phyloP scores from a whole-genome alignment of 2,797 vertebrate species.

The Hirundo rustica region DNA sequence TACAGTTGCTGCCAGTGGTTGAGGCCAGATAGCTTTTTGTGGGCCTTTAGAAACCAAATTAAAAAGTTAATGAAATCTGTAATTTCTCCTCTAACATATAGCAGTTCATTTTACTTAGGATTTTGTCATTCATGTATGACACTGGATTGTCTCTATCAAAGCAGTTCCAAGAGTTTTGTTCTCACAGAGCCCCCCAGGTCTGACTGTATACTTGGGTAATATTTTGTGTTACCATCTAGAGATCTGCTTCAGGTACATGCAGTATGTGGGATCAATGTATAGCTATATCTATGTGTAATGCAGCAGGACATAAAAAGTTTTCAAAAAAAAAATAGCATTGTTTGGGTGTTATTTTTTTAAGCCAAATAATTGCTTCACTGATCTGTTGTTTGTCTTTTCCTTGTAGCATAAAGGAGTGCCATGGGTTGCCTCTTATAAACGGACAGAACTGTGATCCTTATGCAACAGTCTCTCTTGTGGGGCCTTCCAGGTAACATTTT shows the following conservation, averaged over 20 bases:
- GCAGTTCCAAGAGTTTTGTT: background rate
- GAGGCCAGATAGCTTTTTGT: background rate
- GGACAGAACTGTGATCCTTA: constrained; percentile 97
- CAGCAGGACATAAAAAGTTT: background rate
- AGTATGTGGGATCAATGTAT: background rate
- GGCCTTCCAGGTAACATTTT: constrained; percentile 89
- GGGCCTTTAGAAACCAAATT: background rate
- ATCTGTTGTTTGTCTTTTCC: background rate
- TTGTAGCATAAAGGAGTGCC: constrained; percentile 92
- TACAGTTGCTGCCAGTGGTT: background rate
- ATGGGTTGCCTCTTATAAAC: constrained; percentile 92
- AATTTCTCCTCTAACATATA: background rate
- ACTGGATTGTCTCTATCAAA: background rate
- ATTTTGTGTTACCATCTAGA: background rate
- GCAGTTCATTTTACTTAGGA: background rate
- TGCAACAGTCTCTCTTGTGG: constrained; percentile 91
- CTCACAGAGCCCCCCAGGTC: background rate
- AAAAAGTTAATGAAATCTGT: background rate
- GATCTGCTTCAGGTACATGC: background rate
- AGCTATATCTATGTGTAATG: background rate
- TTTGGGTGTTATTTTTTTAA: background rate
- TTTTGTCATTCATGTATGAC: background rate
- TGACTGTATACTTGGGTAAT: background rate
- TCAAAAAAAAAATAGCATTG: background rate
- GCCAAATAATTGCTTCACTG: background rate